These are phyloP conservation scores for Phrynosoma platyrhinos DNA, from an alignment of 2,113 vertebrate genomes.

Conservation along the genomic window DNA sequence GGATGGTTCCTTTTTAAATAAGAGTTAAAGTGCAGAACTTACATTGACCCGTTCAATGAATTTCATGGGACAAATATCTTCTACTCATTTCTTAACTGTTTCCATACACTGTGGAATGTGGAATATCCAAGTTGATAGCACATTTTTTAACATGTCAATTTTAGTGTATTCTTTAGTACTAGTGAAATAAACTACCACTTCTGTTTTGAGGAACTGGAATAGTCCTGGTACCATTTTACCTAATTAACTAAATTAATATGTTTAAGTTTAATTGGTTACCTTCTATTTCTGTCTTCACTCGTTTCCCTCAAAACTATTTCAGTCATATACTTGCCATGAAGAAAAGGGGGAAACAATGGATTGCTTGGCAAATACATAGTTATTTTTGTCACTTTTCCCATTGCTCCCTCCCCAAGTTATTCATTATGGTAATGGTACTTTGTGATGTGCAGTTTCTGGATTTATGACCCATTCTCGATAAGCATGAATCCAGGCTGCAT, in stretches of 20 bases:
- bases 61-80: neutral
- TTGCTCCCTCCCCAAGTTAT: constrained; percentile 60
- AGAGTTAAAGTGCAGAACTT: neutral
- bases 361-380: constrained; percentile 61
- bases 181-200: neutral
- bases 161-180: neutral
- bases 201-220: neutral
- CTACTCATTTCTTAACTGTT: neutral
- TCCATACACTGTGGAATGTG: neutral
- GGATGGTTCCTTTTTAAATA: no score
- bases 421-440: constrained; percentile 79
- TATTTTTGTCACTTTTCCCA: constrained; percentile 66
- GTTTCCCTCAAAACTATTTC: constrained; percentile 38
- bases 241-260: neutral
- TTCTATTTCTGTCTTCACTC: constrained; percentile 27
- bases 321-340: constrained; percentile 32
- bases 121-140: neutral
- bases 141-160: neutral
- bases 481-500: constrained; percentile 76
- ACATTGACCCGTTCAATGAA: neutral
- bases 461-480: constrained; percentile 84
- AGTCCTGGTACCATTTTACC: neutral
- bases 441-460: constrained; percentile 78
- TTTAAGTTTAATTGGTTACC: constrained; percentile 21
- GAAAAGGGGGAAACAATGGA: constrained; percentile 49